Conservation (phyloP, 2,113 vertebrate genomes). For the Prionailurus bengalensis region DNA sequence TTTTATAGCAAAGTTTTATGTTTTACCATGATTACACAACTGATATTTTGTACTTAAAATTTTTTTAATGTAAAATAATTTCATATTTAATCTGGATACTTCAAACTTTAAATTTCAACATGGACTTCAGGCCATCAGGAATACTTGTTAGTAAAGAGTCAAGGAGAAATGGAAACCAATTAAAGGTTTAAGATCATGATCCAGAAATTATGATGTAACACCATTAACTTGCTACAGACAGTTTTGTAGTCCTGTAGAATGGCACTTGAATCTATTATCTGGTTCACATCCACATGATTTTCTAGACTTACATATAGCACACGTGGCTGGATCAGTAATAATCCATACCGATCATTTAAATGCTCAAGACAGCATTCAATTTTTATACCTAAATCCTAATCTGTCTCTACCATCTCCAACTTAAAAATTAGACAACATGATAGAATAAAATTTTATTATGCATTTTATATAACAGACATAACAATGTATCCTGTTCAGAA, state of each 20-base stretch:
- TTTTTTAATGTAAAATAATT: conserved; percentile 78
- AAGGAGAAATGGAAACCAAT: conserved; percentile 78
- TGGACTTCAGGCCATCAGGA: conserved; percentile 72
- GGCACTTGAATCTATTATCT: conserved; percentile 26
- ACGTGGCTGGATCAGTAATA: conserved; percentile 39
- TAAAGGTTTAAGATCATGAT: conserved; percentile 73
- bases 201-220: conserved; percentile 69
- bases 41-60: conserved; percentile 79
- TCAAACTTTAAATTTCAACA: conserved; percentile 78
- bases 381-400: conserved; percentile 53
- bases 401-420: not conserved
- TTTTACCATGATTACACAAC: conserved; percentile 82
- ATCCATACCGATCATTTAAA: conserved; percentile 52
- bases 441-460: conserved; percentile 43
- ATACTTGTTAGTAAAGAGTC: conserved; percentile 74
- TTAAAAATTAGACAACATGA: conserved; percentile 46
- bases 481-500: conserved; percentile 37
- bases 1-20: conserved; percentile 84
- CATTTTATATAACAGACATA: conserved; percentile 34
- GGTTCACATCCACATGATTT: conserved; percentile 16
- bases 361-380: conserved; percentile 51
- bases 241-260: conserved; percentile 53
- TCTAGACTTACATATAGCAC: conserved; percentile 46
- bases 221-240: conserved; percentile 52
- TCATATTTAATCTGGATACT: conserved; percentile 80